Conservation (phyloP, 2,797 vertebrate species). For the Darevskia nairensis region DNA sequence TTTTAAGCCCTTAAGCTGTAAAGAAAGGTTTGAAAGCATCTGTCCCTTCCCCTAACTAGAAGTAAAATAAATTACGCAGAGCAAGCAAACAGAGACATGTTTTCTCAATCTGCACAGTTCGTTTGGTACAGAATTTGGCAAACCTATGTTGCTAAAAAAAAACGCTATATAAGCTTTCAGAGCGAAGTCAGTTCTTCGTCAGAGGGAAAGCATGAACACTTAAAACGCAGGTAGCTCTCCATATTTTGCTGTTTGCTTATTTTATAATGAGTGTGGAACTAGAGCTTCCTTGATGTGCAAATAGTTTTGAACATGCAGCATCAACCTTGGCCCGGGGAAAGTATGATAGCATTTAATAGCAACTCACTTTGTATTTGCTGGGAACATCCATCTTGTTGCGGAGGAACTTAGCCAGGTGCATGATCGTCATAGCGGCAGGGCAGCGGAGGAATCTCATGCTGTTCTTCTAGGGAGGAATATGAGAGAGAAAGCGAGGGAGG, state of each 20-base stretch:
- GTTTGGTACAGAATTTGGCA: not conserved
- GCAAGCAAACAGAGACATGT: not conserved
- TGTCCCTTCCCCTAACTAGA: not conserved
- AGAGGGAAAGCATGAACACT: not conserved
- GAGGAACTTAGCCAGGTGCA: conserved; percentile 85
- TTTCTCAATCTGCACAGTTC: not conserved
- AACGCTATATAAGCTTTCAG: not conserved
- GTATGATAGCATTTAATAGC: no score
- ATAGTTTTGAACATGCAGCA: not conserved
- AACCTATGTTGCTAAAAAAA: not conserved
- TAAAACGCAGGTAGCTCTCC: not conserved
- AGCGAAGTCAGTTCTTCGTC: not conserved
- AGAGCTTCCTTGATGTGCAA: not conserved
- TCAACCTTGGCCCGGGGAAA: not conserved
- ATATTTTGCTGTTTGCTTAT: not conserved
- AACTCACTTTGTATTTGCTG: conserved; percentile 81
- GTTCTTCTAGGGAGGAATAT: conserved; percentile 65
- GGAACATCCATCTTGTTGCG: conserved; percentile 87
- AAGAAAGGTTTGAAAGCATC: not conserved
- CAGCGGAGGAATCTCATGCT: conserved; percentile 83
- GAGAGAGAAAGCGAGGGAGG: not conserved
- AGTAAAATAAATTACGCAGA: not conserved
- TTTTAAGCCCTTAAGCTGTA: not conserved
- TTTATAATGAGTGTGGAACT: no score
- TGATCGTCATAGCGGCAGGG: conserved; percentile 84